Conservation (phyloP, 2,113 vertebrate genomes). For the Sterrhoptilus dennistouni region DNA sequence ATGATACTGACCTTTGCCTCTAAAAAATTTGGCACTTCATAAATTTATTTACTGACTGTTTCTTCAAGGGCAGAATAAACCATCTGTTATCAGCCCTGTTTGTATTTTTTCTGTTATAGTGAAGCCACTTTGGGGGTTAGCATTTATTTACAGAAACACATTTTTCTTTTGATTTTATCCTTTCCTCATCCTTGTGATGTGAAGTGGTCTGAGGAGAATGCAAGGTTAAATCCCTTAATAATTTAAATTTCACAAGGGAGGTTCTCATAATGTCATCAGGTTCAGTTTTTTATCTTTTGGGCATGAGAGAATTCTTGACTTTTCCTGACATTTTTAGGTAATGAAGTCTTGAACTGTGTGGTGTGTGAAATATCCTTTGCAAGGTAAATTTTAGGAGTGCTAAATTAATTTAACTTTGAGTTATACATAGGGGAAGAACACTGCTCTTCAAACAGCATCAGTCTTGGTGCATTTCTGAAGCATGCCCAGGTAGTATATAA, state of each 20-base stretch:
- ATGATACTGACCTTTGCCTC: background rate
- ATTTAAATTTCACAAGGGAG: constrained; percentile 11
- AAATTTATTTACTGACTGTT: background rate
- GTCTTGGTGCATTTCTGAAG: background rate
- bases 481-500: background rate
- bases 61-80: background rate
- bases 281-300: background rate
- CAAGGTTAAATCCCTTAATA: background rate
- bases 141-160: background rate
- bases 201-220: background rate
- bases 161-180: constrained; percentile 13
- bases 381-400: background rate
- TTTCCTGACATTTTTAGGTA: constrained; percentile 18
- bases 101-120: background rate
- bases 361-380: background rate
- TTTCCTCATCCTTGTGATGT: background rate
- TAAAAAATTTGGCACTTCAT: background rate
- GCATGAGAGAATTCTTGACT: constrained; percentile 23
- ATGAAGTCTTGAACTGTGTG: background rate
- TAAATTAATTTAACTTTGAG: background rate
- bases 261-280: background rate
- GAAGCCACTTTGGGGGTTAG: background rate
- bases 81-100: background rate
- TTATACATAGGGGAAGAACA: background rate
- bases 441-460: background rate